A percentile compares a stretch with the other conserved stretches of the same genome.
Conservation (phyloP, 2,113 vertebrate genomes). For the Mandrillus leucophaeus region DNA sequence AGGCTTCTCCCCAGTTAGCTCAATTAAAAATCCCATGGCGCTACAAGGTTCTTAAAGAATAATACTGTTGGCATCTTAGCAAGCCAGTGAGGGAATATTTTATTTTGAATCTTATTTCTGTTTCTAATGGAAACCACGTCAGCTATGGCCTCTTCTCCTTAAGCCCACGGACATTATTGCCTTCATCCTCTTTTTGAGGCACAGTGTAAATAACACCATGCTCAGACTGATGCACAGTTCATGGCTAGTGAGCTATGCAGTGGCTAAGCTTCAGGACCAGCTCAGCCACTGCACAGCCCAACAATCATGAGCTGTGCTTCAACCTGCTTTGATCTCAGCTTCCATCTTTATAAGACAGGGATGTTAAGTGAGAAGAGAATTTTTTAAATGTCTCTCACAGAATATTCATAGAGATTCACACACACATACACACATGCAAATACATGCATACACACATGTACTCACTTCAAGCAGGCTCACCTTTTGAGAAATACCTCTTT, state of each 20-base stretch:
- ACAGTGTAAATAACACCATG: rapidly evolving
- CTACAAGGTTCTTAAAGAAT: background rate
- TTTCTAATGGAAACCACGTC: background rate
- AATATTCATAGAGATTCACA: background rate
- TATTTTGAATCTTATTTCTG: background rate
- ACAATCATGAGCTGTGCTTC: rapidly evolving
- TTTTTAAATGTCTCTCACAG: background rate
- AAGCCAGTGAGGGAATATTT: too few species aligned
- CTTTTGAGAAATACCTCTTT: background rate
- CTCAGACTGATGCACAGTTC: background rate
- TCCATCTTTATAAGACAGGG: background rate
- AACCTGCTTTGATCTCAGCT: background rate
- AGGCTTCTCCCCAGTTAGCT: background rate
- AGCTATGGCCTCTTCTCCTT: background rate
- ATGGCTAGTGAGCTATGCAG: too few species aligned
- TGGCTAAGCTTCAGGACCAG: background rate
- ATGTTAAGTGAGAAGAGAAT: background rate
- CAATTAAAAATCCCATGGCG: background rate
- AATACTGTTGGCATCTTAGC: background rate
- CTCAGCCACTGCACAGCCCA: too few species aligned
- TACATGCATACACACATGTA: rapidly evolving
- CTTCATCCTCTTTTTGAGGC: background rate
- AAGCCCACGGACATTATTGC: rapidly evolving
- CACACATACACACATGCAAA: background rate
- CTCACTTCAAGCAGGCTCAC: background rate